Percentiles rank a stretch among this genome's conserved stretches.
Evolutionary conservation across 2,113 vertebrate species (phyloP).

Genomic region (Nesogale talazaci): DNA sequence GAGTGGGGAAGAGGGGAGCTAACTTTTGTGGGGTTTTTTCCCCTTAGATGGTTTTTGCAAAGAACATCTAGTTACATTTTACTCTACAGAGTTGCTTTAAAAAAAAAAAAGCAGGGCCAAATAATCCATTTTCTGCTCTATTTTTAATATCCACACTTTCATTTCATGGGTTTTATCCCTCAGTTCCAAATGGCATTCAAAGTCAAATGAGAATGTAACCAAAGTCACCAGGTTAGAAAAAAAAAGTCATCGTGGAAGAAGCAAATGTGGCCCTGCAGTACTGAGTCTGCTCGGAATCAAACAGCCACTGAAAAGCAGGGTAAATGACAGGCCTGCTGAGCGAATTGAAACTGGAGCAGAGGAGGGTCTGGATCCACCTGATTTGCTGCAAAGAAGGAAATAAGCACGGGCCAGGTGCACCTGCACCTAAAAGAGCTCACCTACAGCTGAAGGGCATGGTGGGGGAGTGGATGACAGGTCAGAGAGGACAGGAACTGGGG

Average conservation of each 20-base stretch:
- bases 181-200: constrained; percentile 64
- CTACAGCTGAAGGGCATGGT: neutral
- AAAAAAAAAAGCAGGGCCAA: constrained; percentile 52
- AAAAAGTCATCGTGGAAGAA: constrained; percentile 35
- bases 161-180: constrained; percentile 75
- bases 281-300: neutral
- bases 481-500: neutral
- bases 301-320: constrained; percentile 4
- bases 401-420: neutral
- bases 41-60: constrained; percentile 64
- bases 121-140: constrained; percentile 76
- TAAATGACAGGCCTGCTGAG: neutral
- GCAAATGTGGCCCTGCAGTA: neutral
- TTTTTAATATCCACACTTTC: constrained; percentile 68
- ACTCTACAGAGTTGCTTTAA: constrained; percentile 37
- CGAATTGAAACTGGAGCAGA: neutral
- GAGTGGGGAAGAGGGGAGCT: neutral
- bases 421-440: neutral
- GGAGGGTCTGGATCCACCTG: neutral
- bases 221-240: constrained; percentile 58
- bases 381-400: neutral
- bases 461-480: neutral
- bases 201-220: constrained; percentile 64
- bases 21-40: neutral
- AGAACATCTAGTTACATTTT: constrained; percentile 47